Evolutionary conservation across 2,888 invertebrate species (phyloP).

Genomic region (Baccha elongata): DNA sequence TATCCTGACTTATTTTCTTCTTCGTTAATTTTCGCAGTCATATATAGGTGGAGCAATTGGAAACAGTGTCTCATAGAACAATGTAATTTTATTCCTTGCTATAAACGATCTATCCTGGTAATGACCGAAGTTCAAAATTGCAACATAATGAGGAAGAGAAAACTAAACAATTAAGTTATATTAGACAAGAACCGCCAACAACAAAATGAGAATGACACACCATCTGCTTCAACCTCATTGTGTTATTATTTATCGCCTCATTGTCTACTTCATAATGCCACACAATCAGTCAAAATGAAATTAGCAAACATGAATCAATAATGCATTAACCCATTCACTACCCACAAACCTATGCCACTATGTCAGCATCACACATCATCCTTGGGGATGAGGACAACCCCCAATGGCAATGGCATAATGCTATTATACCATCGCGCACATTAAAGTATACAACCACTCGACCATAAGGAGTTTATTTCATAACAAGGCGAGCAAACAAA

Average conservation of each 20-base stretch:
- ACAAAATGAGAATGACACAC: neutral
- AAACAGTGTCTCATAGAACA: no score
- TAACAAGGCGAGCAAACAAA: slow-evolving; percentile 63
- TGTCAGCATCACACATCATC: slow-evolving; percentile 30
- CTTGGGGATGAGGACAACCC: slow-evolving; percentile 33
- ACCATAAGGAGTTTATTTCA: slow-evolving; percentile 66
- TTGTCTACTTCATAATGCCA: slow-evolving; percentile 32
- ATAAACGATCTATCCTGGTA: no score
- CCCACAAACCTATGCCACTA: neutral
- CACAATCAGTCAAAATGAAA: slow-evolving; percentile 67
- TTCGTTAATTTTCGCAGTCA: no score
- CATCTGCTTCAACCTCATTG: slow-evolving; percentile 16
- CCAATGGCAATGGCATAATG: slow-evolving; percentile 63
- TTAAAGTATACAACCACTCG: slow-evolving; percentile 53
- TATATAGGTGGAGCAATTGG: no score
- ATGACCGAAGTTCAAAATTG: no score
- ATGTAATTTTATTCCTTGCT: no score
- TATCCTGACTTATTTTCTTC: no score
- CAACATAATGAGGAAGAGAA: neutral
- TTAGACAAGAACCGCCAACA: neutral
- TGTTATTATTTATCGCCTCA: slow-evolving; percentile 52
- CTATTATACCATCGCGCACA: slow-evolving; percentile 49
- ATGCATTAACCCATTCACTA: slow-evolving; percentile 64
- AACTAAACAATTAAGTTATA: neutral
- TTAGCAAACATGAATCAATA: slow-evolving; percentile 71